phyloP scores from a whole-genome alignment of 2,797 vertebrate species.

The Siniperca undulata region DNA sequence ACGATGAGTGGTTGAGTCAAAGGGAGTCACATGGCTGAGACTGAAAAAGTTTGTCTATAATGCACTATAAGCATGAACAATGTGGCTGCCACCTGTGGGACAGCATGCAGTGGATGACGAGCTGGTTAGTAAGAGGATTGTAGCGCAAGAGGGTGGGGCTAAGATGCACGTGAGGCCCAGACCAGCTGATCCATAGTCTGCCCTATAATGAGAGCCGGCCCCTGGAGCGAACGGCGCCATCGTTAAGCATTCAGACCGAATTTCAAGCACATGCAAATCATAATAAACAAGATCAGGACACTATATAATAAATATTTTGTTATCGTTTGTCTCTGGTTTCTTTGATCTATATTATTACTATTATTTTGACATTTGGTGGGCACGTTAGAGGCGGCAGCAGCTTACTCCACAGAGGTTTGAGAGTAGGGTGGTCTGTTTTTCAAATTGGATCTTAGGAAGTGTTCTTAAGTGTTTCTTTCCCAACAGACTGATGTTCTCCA shows the following conservation, averaged over 20 bases:
- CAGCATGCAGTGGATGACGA: conserved; percentile 42
- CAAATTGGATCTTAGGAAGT: neutral
- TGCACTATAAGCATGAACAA: conserved; percentile 36
- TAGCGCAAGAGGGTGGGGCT: conserved; percentile 26
- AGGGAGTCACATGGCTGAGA: conserved; percentile 42
- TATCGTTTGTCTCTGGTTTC: conserved; percentile 24
- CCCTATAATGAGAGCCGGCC: conserved; percentile 27
- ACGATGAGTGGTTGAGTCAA: conserved; percentile 31
- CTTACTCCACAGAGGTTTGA: neutral
- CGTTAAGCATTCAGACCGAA: conserved; percentile 21
- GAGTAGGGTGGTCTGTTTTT: conserved; percentile 1
- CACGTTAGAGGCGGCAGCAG: conserved; percentile 17
- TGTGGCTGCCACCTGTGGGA: conserved; percentile 67
- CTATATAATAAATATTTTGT: neutral
- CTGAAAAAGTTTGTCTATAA: conserved; percentile 31
- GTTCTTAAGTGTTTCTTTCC: neutral
- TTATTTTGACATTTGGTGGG: conserved; percentile 36
- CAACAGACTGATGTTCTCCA: neutral
- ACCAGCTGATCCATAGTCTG: conserved; percentile 59
- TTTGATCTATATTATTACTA: conserved; percentile 23
- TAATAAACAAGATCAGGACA: conserved; percentile 13
- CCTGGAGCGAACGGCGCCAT: conserved; percentile 36
- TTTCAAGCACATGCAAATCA: conserved; percentile 9
- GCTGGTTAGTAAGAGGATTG: conserved; percentile 76
- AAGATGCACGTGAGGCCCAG: conserved; percentile 45